A percentile compares a stretch with the other conserved stretches of the same genome.
Conservation (phyloP, 2,113 vertebrate genomes). For the Vireo altiloquus region DNA sequence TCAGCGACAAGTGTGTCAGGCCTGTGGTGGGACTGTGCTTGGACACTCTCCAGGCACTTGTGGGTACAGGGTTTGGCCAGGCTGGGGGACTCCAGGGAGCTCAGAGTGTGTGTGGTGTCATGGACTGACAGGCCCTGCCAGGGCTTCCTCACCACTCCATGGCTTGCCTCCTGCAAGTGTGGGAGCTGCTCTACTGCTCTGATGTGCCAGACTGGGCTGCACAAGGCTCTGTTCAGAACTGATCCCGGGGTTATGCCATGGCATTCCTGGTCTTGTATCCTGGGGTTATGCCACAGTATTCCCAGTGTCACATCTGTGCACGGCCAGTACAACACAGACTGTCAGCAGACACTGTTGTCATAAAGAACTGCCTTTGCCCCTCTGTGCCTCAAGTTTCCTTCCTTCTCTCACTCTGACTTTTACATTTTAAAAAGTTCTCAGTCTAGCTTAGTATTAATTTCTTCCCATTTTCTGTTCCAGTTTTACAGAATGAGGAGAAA, state of each 20-base stretch:
- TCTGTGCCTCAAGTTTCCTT: background rate
- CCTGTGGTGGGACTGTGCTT: background rate
- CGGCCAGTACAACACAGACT: background rate
- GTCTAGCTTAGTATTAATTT: background rate
- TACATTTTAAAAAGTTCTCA: background rate
- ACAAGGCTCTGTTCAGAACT: background rate
- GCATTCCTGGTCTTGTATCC: background rate
- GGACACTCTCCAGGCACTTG: background rate
- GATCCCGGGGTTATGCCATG: background rate
- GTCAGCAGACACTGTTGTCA: background rate
- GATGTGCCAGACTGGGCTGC: background rate
- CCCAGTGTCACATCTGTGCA: background rate
- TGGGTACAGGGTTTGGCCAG: background rate
- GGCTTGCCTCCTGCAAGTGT: fast-evolving
- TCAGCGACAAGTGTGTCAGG: background rate
- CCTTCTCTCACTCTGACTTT: background rate
- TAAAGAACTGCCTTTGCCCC: background rate
- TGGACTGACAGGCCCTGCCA: background rate
- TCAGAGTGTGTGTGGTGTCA: background rate
- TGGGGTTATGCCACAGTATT: background rate
- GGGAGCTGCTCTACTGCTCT: background rate
- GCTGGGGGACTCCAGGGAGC: background rate
- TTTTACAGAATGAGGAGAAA: background rate
- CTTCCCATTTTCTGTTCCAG: background rate
- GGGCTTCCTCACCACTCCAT: background rate